Percentiles rank a stretch among this genome's conserved stretches.
Evolutionary conservation across 1,140 invertebrate species (phyloP).

Genomic region (Saccostrea glomerata): DNA sequence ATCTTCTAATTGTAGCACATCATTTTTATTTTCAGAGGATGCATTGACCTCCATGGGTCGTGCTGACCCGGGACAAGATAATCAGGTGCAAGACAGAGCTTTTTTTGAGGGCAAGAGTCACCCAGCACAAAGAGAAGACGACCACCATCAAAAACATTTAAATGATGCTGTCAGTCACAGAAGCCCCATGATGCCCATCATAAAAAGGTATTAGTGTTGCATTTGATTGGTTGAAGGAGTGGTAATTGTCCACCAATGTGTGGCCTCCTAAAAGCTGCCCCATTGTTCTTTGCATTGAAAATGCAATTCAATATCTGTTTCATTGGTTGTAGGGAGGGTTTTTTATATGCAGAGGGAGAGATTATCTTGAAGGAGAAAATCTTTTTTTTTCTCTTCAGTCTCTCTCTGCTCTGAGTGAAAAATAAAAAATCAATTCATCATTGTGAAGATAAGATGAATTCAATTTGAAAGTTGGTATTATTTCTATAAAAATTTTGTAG

Average conservation of each 20-base stretch:
- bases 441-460: not conserved
- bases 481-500: no score
- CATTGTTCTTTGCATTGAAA: slow-evolving; percentile 1
- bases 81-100: slow-evolving; percentile 36
- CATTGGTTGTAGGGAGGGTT: not conserved
- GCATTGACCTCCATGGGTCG: slow-evolving; percentile 40
- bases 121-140: slow-evolving; percentile 36
- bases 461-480: no score
- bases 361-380: not conserved
- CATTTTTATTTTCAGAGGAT: slow-evolving; percentile 49
- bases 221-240: slow-evolving; percentile 18
- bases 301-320: slow-evolving; percentile 9
- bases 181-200: slow-evolving; percentile 12
- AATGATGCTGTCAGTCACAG: slow-evolving; percentile 41
- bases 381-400: not conserved
- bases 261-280: not conserved
- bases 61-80: slow-evolving; percentile 44
- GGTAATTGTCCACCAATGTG: slow-evolving; percentile 14
- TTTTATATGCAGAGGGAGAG: not conserved
- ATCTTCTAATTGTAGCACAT: slow-evolving; percentile 48
- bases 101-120: slow-evolving; percentile 42
- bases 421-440: not conserved
- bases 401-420: not conserved
- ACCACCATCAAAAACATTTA: slow-evolving; percentile 24
- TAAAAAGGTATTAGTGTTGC: slow-evolving; percentile 44